Evolutionary conservation across 2,113 vertebrate species (phyloP).

Genomic region (Conger conger): DNA sequence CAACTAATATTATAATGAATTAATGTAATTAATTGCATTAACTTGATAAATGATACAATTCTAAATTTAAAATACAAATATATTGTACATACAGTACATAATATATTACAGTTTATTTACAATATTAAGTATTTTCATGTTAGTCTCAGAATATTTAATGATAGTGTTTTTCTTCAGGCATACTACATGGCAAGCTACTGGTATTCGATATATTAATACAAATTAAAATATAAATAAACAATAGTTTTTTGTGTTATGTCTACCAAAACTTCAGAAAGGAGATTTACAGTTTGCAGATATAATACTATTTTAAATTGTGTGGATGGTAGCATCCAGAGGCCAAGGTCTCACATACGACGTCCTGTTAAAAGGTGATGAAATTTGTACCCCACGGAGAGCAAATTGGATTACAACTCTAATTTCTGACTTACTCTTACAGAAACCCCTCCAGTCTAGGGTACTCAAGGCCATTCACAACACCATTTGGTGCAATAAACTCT

Average conservation of each 20-base stretch:
- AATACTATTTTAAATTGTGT: neutral
- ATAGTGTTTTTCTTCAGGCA: too few species aligned
- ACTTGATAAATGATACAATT: neutral
- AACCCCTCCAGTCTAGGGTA: neutral
- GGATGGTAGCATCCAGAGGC: neutral
- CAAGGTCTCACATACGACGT: constrained; percentile 3
- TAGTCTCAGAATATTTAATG: too few species aligned
- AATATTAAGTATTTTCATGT: too few species aligned
- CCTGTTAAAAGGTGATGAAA: neutral
- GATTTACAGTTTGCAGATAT: neutral
- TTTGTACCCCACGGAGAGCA: constrained; percentile 50
- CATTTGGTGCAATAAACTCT: constrained; percentile 72
- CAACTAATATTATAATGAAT: neutral
- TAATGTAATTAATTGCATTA: neutral
- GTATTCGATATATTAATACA: neutral
- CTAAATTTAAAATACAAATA: too few species aligned
- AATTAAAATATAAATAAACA: neutral
- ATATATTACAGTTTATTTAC: too few species aligned
- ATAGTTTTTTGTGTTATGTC: neutral
- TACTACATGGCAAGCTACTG: too few species aligned
- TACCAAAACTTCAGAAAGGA: neutral
- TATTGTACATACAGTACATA: too few species aligned
- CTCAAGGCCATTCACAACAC: constrained; percentile 39
- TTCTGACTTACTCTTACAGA: constrained; percentile 15
- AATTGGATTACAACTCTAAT: constrained; percentile 29